Percentiles rank a stretch among this genome's conserved stretches.
phyloP scores from a whole-genome alignment of 2,113 vertebrate species.

The Hemiprocne comata region DNA sequence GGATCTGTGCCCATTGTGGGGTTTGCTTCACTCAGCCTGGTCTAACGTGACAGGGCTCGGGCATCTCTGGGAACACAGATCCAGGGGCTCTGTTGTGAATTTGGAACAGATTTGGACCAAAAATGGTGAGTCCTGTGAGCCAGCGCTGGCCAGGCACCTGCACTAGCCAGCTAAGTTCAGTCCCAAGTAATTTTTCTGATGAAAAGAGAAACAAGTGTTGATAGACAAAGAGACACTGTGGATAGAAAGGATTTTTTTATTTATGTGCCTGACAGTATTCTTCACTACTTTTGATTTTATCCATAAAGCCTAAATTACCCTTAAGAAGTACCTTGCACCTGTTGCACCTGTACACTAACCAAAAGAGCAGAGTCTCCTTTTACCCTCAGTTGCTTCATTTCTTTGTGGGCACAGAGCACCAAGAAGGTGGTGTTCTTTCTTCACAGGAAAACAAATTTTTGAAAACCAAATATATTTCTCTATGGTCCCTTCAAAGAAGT shows the following conservation, averaged over 20 bases:
- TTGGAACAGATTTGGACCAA: background rate
- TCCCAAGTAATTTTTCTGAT: background rate
- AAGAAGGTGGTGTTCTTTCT: background rate
- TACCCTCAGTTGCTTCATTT: background rate
- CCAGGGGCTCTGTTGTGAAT: background rate
- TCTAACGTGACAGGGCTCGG: rapidly evolving
- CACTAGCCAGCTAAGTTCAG: too few species aligned
- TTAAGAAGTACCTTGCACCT: background rate
- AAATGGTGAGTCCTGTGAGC: background rate
- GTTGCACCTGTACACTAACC: background rate
- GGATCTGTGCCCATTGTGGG: rapidly evolving
- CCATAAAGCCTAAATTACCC: background rate
- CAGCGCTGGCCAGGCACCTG: rapidly evolving
- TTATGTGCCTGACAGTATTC: background rate
- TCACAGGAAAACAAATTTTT: background rate
- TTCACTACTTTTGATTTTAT: background rate
- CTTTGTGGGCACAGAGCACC: background rate
- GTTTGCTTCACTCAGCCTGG: background rate
- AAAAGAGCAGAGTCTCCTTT: background rate
- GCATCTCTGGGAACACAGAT: rapidly evolving
- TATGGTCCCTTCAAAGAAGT: background rate
- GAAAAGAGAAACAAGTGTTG: background rate
- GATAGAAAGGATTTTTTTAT: background rate
- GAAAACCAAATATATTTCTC: rapidly evolving
- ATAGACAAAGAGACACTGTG: rapidly evolving